A percentile compares a stretch with the other conserved stretches of the same genome.
Conservation (phyloP, 2,888 invertebrate genomes). For the Drosophila bunnanda region DNA sequence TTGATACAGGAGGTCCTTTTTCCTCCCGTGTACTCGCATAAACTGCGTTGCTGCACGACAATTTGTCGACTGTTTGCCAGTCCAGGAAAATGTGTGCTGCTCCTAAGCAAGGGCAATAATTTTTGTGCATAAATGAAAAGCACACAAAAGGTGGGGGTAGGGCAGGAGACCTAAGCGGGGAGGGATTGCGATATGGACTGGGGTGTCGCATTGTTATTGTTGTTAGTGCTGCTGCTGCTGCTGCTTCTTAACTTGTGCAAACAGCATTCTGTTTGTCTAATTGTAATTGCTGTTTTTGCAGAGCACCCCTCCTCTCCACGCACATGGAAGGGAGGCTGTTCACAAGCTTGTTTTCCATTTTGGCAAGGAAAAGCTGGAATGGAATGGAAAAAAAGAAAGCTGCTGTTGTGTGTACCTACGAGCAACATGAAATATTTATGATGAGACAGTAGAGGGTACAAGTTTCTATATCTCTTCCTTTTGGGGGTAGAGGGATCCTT, state of each 20-base stretch:
- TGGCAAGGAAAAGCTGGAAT: conserved; percentile 21
- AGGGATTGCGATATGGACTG: not conserved
- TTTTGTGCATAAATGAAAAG: conserved; percentile 81
- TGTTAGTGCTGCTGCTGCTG: conserved; percentile 42
- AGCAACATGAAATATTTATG: conserved; percentile 73
- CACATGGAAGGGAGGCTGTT: conserved; percentile 30
- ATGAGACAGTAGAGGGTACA: conserved; percentile 29
- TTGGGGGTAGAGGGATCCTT: conserved; percentile 9
- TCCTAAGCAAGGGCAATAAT: conserved; percentile 81
- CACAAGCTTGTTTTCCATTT: conserved; percentile 32
- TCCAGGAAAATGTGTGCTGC: conserved; percentile 76
- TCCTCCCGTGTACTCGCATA: conserved; percentile 16
- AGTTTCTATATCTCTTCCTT: conserved; percentile 26
- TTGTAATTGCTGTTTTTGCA: conserved; percentile 80
- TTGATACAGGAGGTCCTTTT: not conserved
- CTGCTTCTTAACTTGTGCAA: conserved; percentile 80
- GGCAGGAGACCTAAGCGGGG: not conserved
- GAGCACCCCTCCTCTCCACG: conserved; percentile 21
- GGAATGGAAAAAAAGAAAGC: conserved; percentile 11
- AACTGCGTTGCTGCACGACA: conserved; percentile 47
- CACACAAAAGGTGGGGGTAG: conserved; percentile 53
- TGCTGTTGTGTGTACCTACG: conserved; percentile 19
- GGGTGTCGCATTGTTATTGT: conserved; percentile 41
- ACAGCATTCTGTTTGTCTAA: conserved; percentile 82
- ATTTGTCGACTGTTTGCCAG: conserved; percentile 52